Conservation (phyloP, 2,113 vertebrate species). For the Ictalurus punctatus region DNA sequence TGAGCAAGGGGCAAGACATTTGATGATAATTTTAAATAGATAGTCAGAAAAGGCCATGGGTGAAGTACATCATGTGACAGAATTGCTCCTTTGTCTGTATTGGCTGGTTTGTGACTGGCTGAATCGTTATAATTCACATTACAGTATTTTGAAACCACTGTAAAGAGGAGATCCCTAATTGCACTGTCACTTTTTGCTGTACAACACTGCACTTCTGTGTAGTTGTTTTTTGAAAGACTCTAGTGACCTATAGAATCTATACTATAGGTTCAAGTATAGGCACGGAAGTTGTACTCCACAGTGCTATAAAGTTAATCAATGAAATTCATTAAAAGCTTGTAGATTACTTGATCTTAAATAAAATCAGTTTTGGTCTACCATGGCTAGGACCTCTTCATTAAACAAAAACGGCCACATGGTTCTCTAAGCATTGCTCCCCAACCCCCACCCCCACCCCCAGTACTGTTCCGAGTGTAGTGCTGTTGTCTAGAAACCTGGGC, state of each 20-base stretch:
- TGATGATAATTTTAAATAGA: background rate
- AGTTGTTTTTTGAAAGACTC: background rate
- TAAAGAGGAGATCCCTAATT: background rate
- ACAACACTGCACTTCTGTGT: background rate
- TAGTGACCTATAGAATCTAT: background rate
- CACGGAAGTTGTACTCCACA: background rate
- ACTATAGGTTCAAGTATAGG: background rate
- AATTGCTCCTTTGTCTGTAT: conserved; percentile 4
- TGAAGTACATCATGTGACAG: background rate
- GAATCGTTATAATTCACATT: background rate
- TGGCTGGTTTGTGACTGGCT: background rate
- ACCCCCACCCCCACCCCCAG: background rate
- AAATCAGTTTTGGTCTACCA: background rate
- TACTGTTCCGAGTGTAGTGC: background rate
- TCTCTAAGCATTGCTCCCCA: background rate
- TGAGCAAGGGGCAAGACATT: background rate
- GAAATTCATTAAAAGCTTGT: background rate
- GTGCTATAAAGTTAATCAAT: background rate
- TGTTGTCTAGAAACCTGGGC: background rate
- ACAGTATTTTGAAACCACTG: background rate
- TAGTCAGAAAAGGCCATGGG: background rate
- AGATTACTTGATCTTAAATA: background rate
- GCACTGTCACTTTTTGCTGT: background rate
- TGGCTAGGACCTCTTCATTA: background rate
- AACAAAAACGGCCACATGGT: background rate